Base-by-base conservation (phyloP, 2,113 vertebrate genomes). In the Dryoscopus gambensis region DNA sequence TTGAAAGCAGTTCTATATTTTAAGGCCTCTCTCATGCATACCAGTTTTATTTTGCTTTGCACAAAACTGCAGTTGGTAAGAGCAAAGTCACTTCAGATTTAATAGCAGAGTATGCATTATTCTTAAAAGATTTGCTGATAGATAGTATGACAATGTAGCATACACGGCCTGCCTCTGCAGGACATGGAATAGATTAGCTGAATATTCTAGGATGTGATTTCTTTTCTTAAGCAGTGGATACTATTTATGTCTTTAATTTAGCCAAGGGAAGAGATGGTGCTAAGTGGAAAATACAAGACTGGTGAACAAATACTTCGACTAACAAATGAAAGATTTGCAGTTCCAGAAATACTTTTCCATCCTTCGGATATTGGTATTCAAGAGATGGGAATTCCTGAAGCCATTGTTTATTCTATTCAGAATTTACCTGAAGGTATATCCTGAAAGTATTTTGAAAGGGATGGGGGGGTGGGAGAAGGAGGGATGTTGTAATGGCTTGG, bases 371-470 rank as follows among this genome's bases (percentile, higher is more conserved):
- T 99, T 90, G 99, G 99, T 50, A 99, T 99, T 97, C 99, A 99
- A 98, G 99, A 99, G 98, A 99, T 99, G 99, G 99, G 99, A 39
- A 98, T 99, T 95, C 99, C 99, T n/a, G 99, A 99, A 97, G 98
- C 99, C 85, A 98, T 99, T 84, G 98, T 99, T 80, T 96, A 98
- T 98, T 99, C 99, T 27, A 98, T 99, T 95, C 98, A 98, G 94
- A 99, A 98, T 35, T 98, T 99, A 97, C 99, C 99, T 40, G 98
- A 99, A 98, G 99, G 99, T 99, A 97, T 33, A 83, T 80, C 37
- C 23, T 87, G 21, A 25, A 89, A 67, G 20, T 91, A 63, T 59
- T 89, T 79, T 67, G 24, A 92, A 69, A 74, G 40, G 20, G 8
- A 62, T 7, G 18, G 15, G 9, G 28, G 40, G 6, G 7, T 30